phyloP scores from a whole-genome alignment of 30 jellyfish, hydroid and myxozoan genomes.

The Calvadosia cruxmelitensis region DNA sequence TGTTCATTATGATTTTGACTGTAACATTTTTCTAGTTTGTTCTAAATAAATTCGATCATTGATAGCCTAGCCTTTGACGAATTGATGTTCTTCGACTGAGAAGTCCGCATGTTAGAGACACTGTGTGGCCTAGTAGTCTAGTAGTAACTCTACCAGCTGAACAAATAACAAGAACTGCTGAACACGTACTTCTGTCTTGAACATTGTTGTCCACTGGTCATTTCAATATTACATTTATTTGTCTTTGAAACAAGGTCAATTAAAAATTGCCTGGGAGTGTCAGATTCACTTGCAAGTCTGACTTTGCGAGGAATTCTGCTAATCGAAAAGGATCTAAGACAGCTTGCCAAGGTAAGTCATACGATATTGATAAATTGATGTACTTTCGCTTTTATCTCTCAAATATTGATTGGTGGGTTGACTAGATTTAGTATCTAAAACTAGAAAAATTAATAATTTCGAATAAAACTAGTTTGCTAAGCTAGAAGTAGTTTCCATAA shows the following conservation, averaged over 20 bases:
- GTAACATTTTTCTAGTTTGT: no score
- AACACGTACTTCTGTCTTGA: no score
- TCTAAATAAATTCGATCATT: no score
- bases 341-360: slow-evolving; percentile 57
- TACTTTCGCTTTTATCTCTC: slow-evolving; percentile 2
- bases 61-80: no score
- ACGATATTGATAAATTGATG: no score
- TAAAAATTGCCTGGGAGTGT: slow-evolving; percentile 32
- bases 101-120: background rate
- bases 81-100: no score
- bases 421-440: background rate
- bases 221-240: no score
- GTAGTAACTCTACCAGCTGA: background rate
- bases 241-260: no score
- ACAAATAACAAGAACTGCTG: no score
- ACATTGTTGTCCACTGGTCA: no score
- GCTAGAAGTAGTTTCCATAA: background rate
- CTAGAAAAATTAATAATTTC: background rate
- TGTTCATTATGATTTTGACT: no score
- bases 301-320: slow-evolving; percentile 69
- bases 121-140: background rate
- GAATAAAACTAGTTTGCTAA: slow-evolving; percentile 1
- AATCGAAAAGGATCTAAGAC: slow-evolving; percentile 33
- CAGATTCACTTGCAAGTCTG: slow-evolving; percentile 51
- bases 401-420: slow-evolving; percentile 1